A percentile compares a stretch with the other conserved stretches of the same genome.
Evolutionary conservation across 2,888 invertebrate species (phyloP).

Genomic region (Homarus gammarus): DNA sequence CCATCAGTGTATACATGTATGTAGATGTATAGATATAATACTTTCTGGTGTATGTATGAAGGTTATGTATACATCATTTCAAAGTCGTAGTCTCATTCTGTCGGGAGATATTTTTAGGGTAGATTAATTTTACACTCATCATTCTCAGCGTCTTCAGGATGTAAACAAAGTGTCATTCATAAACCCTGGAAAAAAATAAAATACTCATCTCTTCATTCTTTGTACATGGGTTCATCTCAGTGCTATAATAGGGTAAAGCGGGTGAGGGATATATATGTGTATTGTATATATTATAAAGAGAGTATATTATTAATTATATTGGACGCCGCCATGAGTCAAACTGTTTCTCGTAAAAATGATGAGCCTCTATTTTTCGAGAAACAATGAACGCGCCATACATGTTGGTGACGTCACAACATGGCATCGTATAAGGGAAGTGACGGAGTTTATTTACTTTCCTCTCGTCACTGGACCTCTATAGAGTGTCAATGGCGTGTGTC

Average conservation of each 20-base stretch:
- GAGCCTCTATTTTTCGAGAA: constrained; percentile 36
- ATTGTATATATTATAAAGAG: neutral
- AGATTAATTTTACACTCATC: neutral
- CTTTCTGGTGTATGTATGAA: no score
- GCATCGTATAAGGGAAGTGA: neutral
- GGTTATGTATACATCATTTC: neutral
- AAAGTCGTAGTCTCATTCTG: neutral
- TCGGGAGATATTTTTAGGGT: neutral
- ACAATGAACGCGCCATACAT: neutral
- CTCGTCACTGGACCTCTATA: neutral
- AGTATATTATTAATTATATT: neutral
- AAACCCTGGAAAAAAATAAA: no score
- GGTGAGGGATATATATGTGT: neutral
- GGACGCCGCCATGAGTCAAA: neutral
- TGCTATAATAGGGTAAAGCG: neutral
- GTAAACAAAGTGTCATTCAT: neutral
- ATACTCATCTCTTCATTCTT: neutral
- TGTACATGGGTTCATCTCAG: neutral
- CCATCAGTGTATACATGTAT: no score
- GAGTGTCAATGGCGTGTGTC: neutral
- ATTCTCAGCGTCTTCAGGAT: neutral
- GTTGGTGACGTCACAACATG: neutral
- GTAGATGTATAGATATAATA: no score
- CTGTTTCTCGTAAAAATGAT: constrained; percentile 34
- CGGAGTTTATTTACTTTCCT: neutral